A percentile compares a stretch with the other conserved stretches of the same genome.
Conservation (phyloP, 2,797 vertebrate genomes). For the Liasis olivaceus region DNA sequence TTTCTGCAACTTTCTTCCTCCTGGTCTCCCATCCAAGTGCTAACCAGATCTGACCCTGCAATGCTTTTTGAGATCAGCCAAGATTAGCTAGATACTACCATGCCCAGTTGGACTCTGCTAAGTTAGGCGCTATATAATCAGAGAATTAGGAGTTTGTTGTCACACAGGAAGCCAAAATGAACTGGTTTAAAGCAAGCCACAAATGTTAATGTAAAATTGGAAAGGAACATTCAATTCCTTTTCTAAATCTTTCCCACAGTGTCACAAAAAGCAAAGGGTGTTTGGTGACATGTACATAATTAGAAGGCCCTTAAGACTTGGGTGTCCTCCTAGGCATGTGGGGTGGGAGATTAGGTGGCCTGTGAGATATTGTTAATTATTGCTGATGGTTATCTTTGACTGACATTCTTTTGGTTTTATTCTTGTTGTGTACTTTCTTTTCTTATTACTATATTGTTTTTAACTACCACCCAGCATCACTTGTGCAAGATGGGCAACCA, state of each 20-base stretch:
- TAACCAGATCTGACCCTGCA: background rate
- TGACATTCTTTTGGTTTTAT: background rate
- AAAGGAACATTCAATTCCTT: background rate
- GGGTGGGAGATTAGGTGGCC: background rate
- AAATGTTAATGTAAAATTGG: background rate
- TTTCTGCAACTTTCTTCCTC: background rate
- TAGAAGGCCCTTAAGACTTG: background rate
- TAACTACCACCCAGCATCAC: background rate
- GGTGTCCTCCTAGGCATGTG: background rate
- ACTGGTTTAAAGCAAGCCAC: background rate
- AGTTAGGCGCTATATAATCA: background rate
- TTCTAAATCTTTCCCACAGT: background rate
- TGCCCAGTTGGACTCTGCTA: background rate
- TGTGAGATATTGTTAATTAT: background rate
- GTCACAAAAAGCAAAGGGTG: background rate
- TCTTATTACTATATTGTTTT: background rate
- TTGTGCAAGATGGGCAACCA: background rate
- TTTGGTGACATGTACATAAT: background rate
- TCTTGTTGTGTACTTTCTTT: background rate
- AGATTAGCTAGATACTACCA: background rate
- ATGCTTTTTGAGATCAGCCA: background rate
- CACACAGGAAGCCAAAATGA: background rate
- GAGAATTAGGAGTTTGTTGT: background rate
- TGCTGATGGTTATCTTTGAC: background rate
- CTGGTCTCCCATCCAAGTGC: background rate